Conservation (phyloP, 2,113 vertebrate genomes). For the Sylvietta virens region DNA sequence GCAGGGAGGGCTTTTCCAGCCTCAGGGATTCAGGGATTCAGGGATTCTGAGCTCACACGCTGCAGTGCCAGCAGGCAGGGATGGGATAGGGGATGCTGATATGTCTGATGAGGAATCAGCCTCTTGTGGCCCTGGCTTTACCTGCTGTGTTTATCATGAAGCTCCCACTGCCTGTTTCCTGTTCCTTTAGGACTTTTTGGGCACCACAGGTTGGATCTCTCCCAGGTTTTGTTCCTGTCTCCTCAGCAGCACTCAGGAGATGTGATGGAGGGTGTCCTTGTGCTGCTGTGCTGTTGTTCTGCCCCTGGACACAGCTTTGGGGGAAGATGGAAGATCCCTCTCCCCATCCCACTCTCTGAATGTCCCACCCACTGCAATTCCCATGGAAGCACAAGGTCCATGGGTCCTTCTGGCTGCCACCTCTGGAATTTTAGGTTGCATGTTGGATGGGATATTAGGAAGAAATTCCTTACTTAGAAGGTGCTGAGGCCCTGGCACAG, state of each 20-base stretch:
- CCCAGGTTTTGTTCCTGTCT: not conserved
- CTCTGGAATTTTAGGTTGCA: not conserved
- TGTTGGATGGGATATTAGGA: not conserved
- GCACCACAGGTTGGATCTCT: not conserved
- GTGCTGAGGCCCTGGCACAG: not conserved
- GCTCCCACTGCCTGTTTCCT: not conserved
- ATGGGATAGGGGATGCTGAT: not conserved
- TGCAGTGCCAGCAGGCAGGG: not conserved
- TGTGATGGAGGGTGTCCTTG: not conserved
- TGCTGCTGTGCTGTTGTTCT: not conserved
- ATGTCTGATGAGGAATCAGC: not conserved
- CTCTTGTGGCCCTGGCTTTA: not conserved
- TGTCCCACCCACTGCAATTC: not conserved
- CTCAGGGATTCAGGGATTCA: not conserved
- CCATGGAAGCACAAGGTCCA: accelerated
- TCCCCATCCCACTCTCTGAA: not conserved
- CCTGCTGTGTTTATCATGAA: not conserved
- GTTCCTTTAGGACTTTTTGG: accelerated
- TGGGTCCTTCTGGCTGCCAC: not conserved
- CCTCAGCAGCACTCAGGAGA: not conserved
- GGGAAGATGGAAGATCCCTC: not conserved
- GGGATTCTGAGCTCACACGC: not conserved
- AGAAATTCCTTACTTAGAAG: not conserved
- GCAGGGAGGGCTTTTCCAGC: not conserved
- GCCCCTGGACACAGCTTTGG: not conserved